Percentiles rank a stretch among this genome's conserved stretches.
phyloP scores from a whole-genome alignment of 2,797 vertebrate genomes.

The Mormyrops boulengeri region DNA sequence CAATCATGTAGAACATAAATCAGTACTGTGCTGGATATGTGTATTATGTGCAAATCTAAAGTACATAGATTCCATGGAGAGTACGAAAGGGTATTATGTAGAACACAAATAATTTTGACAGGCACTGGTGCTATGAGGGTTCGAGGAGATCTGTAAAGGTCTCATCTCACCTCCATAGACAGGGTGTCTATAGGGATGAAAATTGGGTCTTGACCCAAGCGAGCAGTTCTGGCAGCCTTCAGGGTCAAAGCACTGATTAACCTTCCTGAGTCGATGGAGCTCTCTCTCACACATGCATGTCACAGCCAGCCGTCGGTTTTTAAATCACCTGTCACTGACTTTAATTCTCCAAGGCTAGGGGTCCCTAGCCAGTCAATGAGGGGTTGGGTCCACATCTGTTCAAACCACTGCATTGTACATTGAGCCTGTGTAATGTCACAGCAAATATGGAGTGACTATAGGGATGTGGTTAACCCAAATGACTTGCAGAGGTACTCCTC shows the following conservation, averaged over 20 bases:
- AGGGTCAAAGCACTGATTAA: not conserved
- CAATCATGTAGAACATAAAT: not conserved
- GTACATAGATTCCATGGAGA: not conserved
- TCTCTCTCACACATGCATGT: constrained; percentile 15
- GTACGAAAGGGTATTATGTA: not conserved
- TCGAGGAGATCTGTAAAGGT: not conserved
- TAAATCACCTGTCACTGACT: constrained; percentile 24
- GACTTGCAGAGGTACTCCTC: too few relatives aligned
- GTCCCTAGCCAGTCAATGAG: not conserved
- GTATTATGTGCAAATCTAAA: not conserved
- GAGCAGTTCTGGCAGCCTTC: not conserved
- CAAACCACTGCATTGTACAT: not conserved
- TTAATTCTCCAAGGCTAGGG: constrained; percentile 5
- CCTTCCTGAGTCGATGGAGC: constrained; percentile 4
- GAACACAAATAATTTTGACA: not conserved
- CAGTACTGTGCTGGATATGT: not conserved
- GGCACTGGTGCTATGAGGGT: not conserved
- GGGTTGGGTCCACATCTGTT: not conserved
- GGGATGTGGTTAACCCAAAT: too few relatives aligned
- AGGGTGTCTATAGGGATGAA: not conserved
- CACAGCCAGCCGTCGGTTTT: constrained; percentile 20
- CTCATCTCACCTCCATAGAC: not conserved
- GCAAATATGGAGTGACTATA: not conserved
- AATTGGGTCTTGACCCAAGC: not conserved
- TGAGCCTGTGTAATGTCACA: not conserved